Evolutionary conservation across 2,113 vertebrate genomes (phyloP).

Genomic region (Cheirogaleus medius): DNA sequence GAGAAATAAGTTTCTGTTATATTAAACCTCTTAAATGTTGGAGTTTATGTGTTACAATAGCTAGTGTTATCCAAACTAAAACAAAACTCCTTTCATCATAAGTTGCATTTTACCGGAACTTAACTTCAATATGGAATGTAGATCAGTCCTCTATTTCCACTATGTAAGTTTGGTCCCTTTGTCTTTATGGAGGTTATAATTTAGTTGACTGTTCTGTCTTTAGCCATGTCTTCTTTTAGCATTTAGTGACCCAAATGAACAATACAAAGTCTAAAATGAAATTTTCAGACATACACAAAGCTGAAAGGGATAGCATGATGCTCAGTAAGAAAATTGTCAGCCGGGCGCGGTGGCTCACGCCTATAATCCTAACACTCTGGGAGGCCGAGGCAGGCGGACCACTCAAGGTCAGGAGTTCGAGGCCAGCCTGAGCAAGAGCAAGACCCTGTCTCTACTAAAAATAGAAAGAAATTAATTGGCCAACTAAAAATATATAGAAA

Average conservation of each 20-base stretch:
- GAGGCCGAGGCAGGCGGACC: too few relatives aligned
- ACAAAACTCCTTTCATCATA: background rate
- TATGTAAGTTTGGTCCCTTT: background rate
- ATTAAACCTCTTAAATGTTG: background rate
- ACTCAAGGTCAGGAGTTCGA: too few relatives aligned
- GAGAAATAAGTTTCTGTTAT: background rate
- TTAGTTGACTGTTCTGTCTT: conserved; percentile 29
- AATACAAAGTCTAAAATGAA: background rate
- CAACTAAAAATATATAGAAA: too few relatives aligned
- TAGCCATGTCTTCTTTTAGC: background rate
- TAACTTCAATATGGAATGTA: background rate
- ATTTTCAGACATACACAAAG: background rate
- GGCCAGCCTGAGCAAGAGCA: too few relatives aligned
- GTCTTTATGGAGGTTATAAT: conserved; percentile 1
- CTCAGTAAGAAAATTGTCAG: background rate
- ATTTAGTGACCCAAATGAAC: conserved; percentile 31
- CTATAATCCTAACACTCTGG: too few relatives aligned
- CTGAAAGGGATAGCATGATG: background rate
- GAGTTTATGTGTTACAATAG: background rate
- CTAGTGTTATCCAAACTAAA: background rate
- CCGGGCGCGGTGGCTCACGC: too few relatives aligned
- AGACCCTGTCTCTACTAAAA: too few relatives aligned
- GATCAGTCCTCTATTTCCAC: background rate
- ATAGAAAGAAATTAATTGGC: too few relatives aligned
- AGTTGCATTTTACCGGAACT: background rate